Base-by-base conservation (phyloP, 2,797 vertebrate genomes). In the Argyrosomus regius region DNA sequence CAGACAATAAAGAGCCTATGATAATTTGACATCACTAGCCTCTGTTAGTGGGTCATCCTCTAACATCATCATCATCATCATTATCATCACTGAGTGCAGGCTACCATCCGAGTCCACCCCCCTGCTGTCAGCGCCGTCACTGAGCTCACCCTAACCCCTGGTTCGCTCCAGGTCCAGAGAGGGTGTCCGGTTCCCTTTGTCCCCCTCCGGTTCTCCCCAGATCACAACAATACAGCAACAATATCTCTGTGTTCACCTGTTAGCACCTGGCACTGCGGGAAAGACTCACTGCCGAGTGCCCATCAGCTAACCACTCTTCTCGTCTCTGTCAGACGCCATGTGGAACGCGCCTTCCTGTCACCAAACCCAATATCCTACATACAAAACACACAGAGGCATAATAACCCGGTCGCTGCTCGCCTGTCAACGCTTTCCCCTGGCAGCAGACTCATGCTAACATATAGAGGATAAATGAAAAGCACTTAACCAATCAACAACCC, bases 161-260 rank as follows among this genome's bases (percentile, higher is more conserved):
- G 85, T 89, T 84, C 18, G 54, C 61, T 82, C 74, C 72, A 62
- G 46, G 82, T 87, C 88, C 87, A 89, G 63, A 80, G 78, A 85
- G 88, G 85, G 94, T 95, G 93, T 95, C 92, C 73, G 13, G 81
- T 94, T 95, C 91, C 94, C 72, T 81, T 84, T 84, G 87, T 79
- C 74, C 85, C 82, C 81, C 74, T 80, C 80, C 12, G 59, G 8
- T 72, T 84, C 78, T 76, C 76, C 70, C 86, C 77, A 81, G 88
- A 88, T 84, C 53, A 58, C 79, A 64, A 90, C 88, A 92, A 92
- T 87, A 71, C 81, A 67, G 83, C 87, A 77, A 91, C 92, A 92
- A 91, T 92, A 90, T 86, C 88, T 87, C 90, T 86, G 90, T 93
- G 93, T 94, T 94, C 90, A 90, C 93, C 94, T 95, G 93, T 94